phyloP scores from a whole-genome alignment of 2,888 invertebrate genomes.

The Rhogogaster chlorosoma region DNA sequence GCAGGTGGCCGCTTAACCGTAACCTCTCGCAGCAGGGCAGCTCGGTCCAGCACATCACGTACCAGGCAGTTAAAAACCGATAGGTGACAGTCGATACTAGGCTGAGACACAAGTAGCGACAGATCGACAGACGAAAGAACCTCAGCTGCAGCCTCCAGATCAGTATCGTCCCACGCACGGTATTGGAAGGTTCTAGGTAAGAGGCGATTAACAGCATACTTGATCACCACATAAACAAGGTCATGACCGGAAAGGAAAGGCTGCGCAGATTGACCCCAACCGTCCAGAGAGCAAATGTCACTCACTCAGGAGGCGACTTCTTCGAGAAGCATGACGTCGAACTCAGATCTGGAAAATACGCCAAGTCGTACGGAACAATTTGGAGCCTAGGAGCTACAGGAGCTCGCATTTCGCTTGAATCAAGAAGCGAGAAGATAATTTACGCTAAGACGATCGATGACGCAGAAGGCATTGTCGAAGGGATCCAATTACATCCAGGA shows the following conservation, averaged over 20 bases:
- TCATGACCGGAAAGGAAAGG: conserved; percentile 27
- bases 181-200: not conserved
- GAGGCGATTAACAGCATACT: not conserved
- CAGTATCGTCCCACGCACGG: not conserved
- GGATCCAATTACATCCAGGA: no score
- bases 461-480: no score
- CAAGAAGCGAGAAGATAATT: no score
- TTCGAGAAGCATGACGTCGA: no score
- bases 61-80: not conserved
- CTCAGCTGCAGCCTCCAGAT: not conserved
- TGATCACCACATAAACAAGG: not conserved
- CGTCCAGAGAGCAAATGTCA: no score
- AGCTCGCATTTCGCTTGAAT: no score
- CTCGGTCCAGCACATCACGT: not conserved
- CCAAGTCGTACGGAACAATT: no score
- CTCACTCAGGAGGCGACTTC: no score
- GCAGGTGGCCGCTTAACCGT: not conserved
- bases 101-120: not conserved
- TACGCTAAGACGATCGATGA: no score
- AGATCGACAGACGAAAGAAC: not conserved
- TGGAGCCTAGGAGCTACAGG: no score
- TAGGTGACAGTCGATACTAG: not conserved
- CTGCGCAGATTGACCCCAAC: conserved; percentile 3
- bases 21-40: not conserved
- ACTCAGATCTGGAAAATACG: no score